Base-by-base conservation (phyloP, 2,113 vertebrate genomes). In the Tachuris rubrigastra region DNA sequence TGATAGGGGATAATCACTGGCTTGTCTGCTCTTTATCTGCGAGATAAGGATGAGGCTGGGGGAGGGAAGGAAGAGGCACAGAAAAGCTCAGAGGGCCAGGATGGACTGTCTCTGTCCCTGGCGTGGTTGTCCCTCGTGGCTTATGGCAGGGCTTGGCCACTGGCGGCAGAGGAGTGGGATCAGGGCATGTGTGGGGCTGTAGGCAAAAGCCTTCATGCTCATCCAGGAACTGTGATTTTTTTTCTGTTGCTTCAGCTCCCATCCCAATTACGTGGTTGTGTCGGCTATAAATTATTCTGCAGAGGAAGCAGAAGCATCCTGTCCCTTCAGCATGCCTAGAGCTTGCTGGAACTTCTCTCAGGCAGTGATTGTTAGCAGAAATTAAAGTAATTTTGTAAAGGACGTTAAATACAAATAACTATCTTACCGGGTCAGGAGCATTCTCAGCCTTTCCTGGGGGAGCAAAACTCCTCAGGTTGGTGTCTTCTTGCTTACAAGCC, bases 11-110 rank as follows among this genome's bases (percentile, higher is more conserved):
- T 96, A 96, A 96, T 97, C 93, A 2, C 85, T 74, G 33, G 78
- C 93, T 96, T 95, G 95, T 95, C 93, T 96, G 78, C 90, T 86
- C 56, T 95, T 95, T 93, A 94, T 95, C 95, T 95, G 59, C 0
- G 3, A 87, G 95, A 96, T 95, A 85, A 95, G 86, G 85, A 67
- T 8, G 2, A 28, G 47, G 31, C 30, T 88, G 83, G 85, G 93
- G 89, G 85, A 79, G 58, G 85, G 90, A 94, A 75, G 59, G 71
- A 93, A 30, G 72, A 95, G 46, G 25, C 71, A 56, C 1, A 4
- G 46, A 53, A 86, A 74, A 86, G 74, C 90, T 55, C 55, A 63
- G 28, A 33, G 5, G 23, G n/a, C 71, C 22, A 2, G 58, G 24
- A 8, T 52, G 75, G 79, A 14, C 71, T 52, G n/a, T 78, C 55